Percentiles rank a stretch among this genome's conserved stretches.
phyloP scores from a whole-genome alignment of 2,113 vertebrate genomes.

The Catagonus wagneri region DNA sequence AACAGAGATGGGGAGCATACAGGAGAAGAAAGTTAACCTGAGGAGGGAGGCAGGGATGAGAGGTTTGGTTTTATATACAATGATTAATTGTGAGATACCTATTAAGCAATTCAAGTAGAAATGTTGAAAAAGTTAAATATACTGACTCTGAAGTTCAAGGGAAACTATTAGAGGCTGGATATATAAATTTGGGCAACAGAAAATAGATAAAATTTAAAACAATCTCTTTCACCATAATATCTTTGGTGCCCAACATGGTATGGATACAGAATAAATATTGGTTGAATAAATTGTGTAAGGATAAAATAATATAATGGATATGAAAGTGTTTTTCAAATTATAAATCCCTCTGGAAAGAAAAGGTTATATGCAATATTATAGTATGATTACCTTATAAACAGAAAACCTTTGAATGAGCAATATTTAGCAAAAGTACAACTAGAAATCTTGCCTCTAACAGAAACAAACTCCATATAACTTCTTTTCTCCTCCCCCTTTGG shows the following conservation, averaged over 20 bases:
- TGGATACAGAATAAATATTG: conserved; percentile 33
- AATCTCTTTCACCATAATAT: conserved; percentile 4
- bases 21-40: not conserved
- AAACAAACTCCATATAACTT: conserved; percentile 56
- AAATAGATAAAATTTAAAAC: conserved; percentile 43
- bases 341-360: conserved; percentile 36
- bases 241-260: not conserved
- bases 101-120: conserved; percentile 33
- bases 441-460: conserved; percentile 59
- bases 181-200: not conserved
- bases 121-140: not conserved
- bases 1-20: not conserved
- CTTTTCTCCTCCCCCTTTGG: conserved; percentile 9
- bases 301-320: conserved; percentile 5
- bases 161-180: not conserved
- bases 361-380: not conserved
- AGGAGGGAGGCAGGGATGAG: not conserved
- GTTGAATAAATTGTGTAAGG: not conserved
- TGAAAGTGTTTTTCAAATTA: not conserved
- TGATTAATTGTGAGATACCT: not conserved
- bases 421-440: conserved; percentile 45
- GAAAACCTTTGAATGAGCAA: conserved; percentile 25
- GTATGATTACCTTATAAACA: conserved; percentile 52
- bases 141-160: not conserved
- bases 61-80: not conserved